phyloP scores from a whole-genome alignment of 2,113 vertebrate genomes.

The Plotosus lineatus region DNA sequence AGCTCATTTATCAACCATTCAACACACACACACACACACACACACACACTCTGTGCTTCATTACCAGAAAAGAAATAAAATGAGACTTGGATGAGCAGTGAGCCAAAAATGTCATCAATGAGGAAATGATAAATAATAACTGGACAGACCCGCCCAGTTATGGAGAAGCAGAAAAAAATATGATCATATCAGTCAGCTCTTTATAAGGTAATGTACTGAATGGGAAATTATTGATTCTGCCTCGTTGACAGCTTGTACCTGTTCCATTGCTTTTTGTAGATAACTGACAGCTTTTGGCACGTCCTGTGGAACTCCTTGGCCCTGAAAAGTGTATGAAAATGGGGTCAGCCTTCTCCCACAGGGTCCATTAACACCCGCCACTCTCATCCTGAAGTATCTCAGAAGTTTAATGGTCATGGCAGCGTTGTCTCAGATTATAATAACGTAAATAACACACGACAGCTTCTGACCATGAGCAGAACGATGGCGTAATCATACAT shows the following conservation, averaged over 20 bases:
- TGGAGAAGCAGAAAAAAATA: neutral
- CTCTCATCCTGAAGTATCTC: neutral
- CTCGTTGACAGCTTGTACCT: constrained; percentile 58
- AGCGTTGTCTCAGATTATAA: neutral
- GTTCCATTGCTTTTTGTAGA: constrained; percentile 72
- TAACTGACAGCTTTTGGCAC: constrained; percentile 70
- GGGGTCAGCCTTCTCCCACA: neutral
- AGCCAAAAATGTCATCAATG: neutral
- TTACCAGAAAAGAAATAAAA: neutral
- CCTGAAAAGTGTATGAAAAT: constrained; percentile 60
- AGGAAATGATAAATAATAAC: neutral
- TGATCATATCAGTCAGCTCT: neutral
- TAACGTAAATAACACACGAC: neutral
- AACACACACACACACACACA: too few relatives aligned
- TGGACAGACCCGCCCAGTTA: neutral
- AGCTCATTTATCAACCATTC: neutral
- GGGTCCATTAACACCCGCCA: neutral
- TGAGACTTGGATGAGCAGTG: neutral
- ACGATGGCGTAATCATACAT: constrained; percentile 80
- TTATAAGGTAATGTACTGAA: neutral
- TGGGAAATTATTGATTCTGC: neutral
- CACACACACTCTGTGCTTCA: neutral
- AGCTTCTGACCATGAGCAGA: constrained; percentile 69
- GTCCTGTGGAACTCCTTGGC: constrained; percentile 72
- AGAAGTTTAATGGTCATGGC: neutral